Conservation (phyloP, 2,797 vertebrate genomes). For the Meda fulgida region DNA sequence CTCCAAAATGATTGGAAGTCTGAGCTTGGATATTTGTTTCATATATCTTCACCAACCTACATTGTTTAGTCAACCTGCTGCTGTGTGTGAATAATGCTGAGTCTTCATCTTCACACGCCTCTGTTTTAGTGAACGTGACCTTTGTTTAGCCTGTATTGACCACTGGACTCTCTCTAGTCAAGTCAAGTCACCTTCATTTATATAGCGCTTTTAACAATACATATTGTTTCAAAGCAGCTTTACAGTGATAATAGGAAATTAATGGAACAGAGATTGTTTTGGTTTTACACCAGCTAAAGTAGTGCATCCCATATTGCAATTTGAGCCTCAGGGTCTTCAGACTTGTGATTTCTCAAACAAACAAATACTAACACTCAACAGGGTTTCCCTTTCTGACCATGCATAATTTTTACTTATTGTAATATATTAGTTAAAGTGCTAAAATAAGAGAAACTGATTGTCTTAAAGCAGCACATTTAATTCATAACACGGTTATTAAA, state of each 20-base stretch:
- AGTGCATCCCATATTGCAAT: conserved; percentile 6
- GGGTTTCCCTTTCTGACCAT: conserved; percentile 3
- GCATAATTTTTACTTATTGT: not conserved
- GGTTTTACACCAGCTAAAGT: not conserved
- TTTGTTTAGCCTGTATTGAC: conserved; percentile 37
- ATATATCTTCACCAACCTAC: conserved; percentile 1
- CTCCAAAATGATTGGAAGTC: conserved; percentile 10
- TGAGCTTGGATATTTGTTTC: conserved; percentile 12
- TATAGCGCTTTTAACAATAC: too few species aligned
- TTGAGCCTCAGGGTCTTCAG: conserved; percentile 29
- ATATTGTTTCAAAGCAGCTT: too few species aligned
- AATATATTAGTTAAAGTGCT: not conserved
- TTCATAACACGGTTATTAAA: not conserved
- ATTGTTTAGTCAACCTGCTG: conserved; percentile 12
- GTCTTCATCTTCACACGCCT: conserved; percentile 8
- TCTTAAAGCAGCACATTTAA: not conserved
- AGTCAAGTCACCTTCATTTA: too few species aligned
- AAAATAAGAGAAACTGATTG: not conserved
- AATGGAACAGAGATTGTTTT: too few species aligned
- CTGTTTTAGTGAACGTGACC: conserved; percentile 24
- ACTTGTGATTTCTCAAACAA: conserved; percentile 38
- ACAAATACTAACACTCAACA: conserved; percentile 20
- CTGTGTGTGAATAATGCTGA: conserved; percentile 42
- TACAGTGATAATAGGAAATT: too few species aligned
- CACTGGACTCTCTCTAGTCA: conserved; percentile 13